Base-by-base conservation (phyloP, 2,113 vertebrate species). In the Corapipo altera region DNA sequence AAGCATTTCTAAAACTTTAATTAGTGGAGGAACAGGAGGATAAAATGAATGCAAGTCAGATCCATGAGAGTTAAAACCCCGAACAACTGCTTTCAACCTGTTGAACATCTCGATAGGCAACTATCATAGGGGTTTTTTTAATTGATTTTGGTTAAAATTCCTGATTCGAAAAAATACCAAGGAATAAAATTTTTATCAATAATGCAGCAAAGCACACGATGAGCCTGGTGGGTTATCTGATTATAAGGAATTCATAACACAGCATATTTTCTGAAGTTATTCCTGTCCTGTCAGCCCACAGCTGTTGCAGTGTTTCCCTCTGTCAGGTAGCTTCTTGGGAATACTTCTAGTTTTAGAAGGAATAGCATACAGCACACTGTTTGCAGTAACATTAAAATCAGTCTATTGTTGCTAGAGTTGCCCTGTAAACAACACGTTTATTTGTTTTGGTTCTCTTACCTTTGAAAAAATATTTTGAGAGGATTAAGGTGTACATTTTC, bases 21-120 rank as follows among this genome's bases (percentile, higher is more conserved):
- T 96, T 91, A 73, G 13, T 33, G 67, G 94, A 96, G 88, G 64
- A 78, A 89, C 49, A 91, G 55, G 77, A 94, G 89, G 80, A 94
- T 93, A 92, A 98, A 97, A 94, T 73, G 82, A 82, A 93, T 85
- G 76, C 57, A 85, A 85, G 86, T 89, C 66, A 91, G 75, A 94
- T 95, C 85, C 93, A 62, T 30, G 89, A 77, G 85, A 66, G n/a
- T 95, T 95, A 95, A 95, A 93, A n/a, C 28, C 14, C 11, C 39
- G 28, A 83, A 85, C 54, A 95, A 81, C 79, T 87, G 54, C 80
- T 91, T 92, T 87, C 67, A 91, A 35, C 52, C 76, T 84, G 64
- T 66, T 87, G 71, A 92, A 44, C 41, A 61, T 78, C 86, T 89
- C 85, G 64, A 30, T 46, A 89, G 57, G 46, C 77, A 57, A 27